Evolutionary conservation across 2,888 invertebrate genomes (phyloP).

Genomic region (Elegia similella): DNA sequence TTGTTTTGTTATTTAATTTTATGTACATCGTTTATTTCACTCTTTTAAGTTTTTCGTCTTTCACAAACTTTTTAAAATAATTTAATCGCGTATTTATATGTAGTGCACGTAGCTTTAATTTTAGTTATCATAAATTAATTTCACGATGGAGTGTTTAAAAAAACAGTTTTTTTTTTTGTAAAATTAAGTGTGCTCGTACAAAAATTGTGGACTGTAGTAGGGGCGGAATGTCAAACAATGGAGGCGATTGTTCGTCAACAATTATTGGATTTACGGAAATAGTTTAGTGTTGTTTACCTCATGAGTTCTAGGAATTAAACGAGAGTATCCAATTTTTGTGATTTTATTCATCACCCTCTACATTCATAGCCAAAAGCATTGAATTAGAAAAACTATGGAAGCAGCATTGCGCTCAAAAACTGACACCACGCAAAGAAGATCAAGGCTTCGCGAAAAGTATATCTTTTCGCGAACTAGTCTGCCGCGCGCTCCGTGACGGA

Average conservation of each 20-base stretch:
- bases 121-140: constrained; percentile 60
- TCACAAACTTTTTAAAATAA: constrained; percentile 47
- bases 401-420: too few species aligned
- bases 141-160: constrained; percentile 58
- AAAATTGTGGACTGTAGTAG: constrained; percentile 36
- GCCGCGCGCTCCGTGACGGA: too few species aligned
- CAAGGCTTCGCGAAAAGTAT: too few species aligned
- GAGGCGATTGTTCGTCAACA: constrained; percentile 49
- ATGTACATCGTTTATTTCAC: constrained; percentile 56
- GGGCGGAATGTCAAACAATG: constrained; percentile 44
- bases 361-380: too few species aligned
- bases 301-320: constrained; percentile 80
- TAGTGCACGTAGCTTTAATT: constrained; percentile 72
- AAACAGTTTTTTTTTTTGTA: constrained; percentile 33
- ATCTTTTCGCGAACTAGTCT: too few species aligned
- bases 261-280: constrained; percentile 60
- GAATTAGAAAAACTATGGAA: too few species aligned
- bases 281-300: constrained; percentile 80
- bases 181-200: constrained; percentile 42
- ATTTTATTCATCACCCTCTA: constrained; percentile 41
- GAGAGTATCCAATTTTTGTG: constrained; percentile 59
- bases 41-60: constrained; percentile 51
- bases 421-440: too few species aligned
- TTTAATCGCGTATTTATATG: constrained; percentile 69
- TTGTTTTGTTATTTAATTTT: constrained; percentile 79